Conservation (phyloP, 2,113 vertebrate species). For the Cynocephalus volans region DNA sequence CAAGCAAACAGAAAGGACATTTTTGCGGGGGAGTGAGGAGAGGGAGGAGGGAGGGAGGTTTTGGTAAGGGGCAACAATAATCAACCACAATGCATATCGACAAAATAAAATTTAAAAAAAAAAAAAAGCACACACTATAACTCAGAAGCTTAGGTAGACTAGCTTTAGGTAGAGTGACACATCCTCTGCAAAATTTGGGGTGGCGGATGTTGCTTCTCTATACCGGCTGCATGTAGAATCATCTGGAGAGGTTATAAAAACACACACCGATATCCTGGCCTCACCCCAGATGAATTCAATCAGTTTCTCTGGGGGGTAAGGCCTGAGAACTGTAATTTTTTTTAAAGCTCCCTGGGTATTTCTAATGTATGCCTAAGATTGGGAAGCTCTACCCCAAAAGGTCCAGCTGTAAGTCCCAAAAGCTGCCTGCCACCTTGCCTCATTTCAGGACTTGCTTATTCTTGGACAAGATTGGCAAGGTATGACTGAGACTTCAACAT, state of each 20-base stretch:
- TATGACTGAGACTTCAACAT: background rate
- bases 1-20: too few relatives aligned
- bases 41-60: too few relatives aligned
- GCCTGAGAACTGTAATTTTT: background rate
- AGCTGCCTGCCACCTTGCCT: background rate
- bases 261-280: background rate
- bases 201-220: background rate
- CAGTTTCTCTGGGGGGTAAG: background rate
- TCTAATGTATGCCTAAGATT: background rate
- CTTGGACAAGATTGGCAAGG: background rate
- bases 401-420: background rate
- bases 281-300: background rate
- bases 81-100: too few relatives aligned
- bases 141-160: background rate
- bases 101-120: too few relatives aligned
- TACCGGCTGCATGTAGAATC: fast-evolving
- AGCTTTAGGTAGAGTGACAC: background rate
- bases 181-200: background rate
- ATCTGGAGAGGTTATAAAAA: background rate
- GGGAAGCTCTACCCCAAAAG: background rate
- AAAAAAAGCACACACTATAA: background rate
- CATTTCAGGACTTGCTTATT: background rate
- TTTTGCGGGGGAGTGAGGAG: too few relatives aligned
- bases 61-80: too few relatives aligned
- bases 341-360: background rate